Evolutionary conservation across 2,113 vertebrate species (phyloP).

Genomic region (Tichodroma muraria): DNA sequence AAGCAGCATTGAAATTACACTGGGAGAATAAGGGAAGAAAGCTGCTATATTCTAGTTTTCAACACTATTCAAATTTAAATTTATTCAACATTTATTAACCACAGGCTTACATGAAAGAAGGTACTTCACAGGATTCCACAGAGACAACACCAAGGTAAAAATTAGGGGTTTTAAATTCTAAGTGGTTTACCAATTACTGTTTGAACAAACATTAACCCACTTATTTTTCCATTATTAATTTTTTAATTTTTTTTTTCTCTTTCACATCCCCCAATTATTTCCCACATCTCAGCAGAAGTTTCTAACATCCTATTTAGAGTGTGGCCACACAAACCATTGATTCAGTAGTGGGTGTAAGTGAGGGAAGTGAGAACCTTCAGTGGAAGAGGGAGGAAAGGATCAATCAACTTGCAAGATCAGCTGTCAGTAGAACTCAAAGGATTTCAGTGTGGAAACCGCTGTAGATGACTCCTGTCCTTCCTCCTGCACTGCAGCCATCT

Average conservation of each 20-base stretch:
- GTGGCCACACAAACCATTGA: neutral
- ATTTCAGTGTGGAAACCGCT: conserved; percentile 9
- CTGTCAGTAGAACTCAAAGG: conserved; percentile 51
- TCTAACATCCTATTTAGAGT: neutral
- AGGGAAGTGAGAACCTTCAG: conserved; percentile 7
- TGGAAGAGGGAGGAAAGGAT: conserved; percentile 27
- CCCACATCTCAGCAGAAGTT: neutral
- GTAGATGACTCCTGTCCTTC: conserved; percentile 18
- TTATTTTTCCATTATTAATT: neutral
- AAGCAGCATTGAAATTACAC: neutral
- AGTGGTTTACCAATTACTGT: conserved; percentile 33
- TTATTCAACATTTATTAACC: conserved; percentile 23
- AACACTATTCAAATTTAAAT: conserved; percentile 32
- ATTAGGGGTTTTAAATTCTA: neutral
- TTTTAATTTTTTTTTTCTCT: neutral
- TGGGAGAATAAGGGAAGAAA: neutral
- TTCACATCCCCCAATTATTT: neutral
- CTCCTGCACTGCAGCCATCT: conserved; percentile 25
- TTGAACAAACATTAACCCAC: neutral
- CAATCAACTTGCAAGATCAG: conserved; percentile 44
- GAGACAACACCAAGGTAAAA: conserved; percentile 4
- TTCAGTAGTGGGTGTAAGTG: neutral
- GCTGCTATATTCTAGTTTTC: neutral
- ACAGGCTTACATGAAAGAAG: conserved; percentile 35
- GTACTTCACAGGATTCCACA: neutral